Percentiles rank a stretch among this genome's conserved stretches.
Evolutionary conservation across 2,797 vertebrate genomes (phyloP).

Genomic region (Silurus lanzhouensis): DNA sequence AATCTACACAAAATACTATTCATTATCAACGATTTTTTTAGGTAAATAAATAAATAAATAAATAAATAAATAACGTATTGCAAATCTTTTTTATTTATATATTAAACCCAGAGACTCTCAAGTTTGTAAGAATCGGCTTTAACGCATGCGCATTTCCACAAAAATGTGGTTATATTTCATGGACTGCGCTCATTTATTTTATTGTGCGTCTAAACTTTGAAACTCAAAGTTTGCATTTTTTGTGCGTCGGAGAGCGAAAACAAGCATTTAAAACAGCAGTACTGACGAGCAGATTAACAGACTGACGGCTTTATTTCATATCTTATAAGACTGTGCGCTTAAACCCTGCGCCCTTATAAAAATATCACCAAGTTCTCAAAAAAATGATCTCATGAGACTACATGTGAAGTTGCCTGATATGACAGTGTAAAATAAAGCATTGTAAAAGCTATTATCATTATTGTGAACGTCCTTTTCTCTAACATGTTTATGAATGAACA

Average conservation of each 20-base stretch:
- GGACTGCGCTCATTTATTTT: not conserved
- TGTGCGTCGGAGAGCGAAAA: not conserved
- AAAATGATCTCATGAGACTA: constrained; percentile 16
- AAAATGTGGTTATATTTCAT: not conserved
- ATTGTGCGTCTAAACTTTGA: not conserved
- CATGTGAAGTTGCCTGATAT: no score
- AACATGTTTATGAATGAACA: constrained; percentile 7
- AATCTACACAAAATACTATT: no score
- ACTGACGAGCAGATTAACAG: not conserved
- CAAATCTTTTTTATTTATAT: not conserved
- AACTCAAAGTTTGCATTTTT: no score
- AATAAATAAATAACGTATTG: not conserved
- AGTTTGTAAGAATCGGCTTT: not conserved
- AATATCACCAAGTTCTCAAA: constrained; percentile 43
- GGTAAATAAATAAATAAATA: no score
- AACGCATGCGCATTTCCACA: not conserved
- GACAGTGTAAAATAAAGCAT: not conserved
- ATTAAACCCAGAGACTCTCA: not conserved
- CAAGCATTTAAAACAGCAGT: not conserved
- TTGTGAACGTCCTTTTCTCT: not conserved
- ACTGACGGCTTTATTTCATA: not conserved
- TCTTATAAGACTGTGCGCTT: constrained; percentile 26
- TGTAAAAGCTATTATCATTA: not conserved
- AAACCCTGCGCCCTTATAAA: constrained; percentile 41
- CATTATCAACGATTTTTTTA: no score